A percentile compares a stretch with the other conserved stretches of the same genome.
Conservation (phyloP, 2,888 invertebrate genomes). For the Morpho helenor region DNA sequence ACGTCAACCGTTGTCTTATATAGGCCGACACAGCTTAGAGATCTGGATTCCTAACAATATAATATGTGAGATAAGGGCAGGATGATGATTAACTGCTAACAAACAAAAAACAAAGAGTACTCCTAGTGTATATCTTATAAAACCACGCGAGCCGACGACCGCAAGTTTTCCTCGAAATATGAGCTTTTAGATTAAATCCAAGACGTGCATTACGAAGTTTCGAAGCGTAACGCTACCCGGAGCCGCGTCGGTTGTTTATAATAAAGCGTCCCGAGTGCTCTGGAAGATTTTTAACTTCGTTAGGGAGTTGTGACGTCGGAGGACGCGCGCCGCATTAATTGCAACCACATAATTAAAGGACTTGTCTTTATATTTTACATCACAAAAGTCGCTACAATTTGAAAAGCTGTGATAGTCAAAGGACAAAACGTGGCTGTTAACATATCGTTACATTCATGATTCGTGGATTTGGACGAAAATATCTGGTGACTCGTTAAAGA, state of each 20-base stretch:
- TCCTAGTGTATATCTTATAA: background rate
- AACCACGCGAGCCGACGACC: background rate
- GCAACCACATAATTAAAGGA: background rate
- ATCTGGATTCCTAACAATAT: too few species aligned
- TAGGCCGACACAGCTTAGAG: too few species aligned
- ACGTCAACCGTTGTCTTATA: too few species aligned
- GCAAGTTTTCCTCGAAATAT: slow-evolving; percentile 6
- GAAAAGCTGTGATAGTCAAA: too few species aligned
- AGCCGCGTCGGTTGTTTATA: slow-evolving; percentile 16
- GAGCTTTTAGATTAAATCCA: slow-evolving; percentile 22
- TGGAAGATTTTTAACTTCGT: slow-evolving; percentile 10
- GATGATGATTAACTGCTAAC: too few species aligned
- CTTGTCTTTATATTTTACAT: background rate
- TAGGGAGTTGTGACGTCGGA: slow-evolving; percentile 2
- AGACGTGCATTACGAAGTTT: slow-evolving; percentile 26
- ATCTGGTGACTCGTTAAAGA: too few species aligned
- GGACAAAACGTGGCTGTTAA: too few species aligned
- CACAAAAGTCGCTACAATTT: too few species aligned
- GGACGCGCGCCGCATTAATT: background rate
- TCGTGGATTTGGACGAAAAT: too few species aligned
- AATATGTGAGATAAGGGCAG: too few species aligned
- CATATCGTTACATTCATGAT: too few species aligned
- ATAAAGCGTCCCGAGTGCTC: slow-evolving; percentile 7
- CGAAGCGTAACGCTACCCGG: slow-evolving; percentile 13
- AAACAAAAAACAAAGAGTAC: too few species aligned